Base-by-base conservation (phyloP, 2,113 vertebrate genomes). In the Apodemus sylvaticus region DNA sequence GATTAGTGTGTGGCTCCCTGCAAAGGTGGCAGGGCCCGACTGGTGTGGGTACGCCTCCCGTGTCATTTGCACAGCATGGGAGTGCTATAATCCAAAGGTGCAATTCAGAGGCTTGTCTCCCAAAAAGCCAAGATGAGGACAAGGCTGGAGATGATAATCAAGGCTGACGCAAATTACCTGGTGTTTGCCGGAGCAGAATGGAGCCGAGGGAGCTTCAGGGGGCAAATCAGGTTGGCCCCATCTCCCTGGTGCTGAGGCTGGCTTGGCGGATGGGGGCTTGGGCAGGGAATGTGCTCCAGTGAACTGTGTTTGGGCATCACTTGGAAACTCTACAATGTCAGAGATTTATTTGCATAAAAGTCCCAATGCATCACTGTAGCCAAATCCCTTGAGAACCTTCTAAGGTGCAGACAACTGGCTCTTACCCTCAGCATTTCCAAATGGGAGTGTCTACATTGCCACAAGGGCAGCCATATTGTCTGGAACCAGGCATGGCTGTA, bases 61-160 rank as follows among this genome's bases (percentile, higher is more conserved):
- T 45, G 85, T 92, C 89, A 95, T 96, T 95, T 92, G 79, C 95
- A 85, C 94, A 96, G 91, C 93, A 53, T 78, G 94, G 39, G 83
- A 94, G 55, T 8, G 36, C 79, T n/a, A 16, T 51, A 77, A 96
- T 88, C 91, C 93, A 71, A 83, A 71, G 76, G 90, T 76, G 36
- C 90, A 89, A 86, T 85, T 86, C 89, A 94, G 36, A 51, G 82
- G 66, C 74, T 73, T 88, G n/a, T 64, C 73, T 74, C 76, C 77
- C 1, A 1, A 1, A 13, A 90, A 91, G 64, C 95, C 73, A 81
- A 90, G 79, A 34, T 87, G 83, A 93, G 78, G 42, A 53, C 81
- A 90, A 91, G 42, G 26, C 42, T 42, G 36, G 8, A 48, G 55
- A 62, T 45, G 48, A 94, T 85, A 77, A 60, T 42, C 83, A 88